A percentile compares a stretch with the other conserved stretches of the same genome.
phyloP scores from a whole-genome alignment of 2,888 invertebrate species.

The Netelia virgata region DNA sequence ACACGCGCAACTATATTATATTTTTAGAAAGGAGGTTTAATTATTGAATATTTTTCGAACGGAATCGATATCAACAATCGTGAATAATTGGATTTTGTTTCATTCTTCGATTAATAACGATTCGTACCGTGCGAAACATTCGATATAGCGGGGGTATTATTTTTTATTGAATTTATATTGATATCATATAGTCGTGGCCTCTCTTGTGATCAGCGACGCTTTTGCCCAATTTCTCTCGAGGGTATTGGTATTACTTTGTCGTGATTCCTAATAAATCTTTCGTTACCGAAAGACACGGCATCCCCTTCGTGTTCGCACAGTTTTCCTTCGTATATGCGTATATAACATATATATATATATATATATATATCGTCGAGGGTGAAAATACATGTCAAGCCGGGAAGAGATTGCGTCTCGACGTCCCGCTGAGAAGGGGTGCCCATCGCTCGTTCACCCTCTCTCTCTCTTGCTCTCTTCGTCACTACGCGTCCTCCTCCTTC shows the following conservation, averaged over 20 bases:
- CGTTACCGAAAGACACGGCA: constrained; percentile 79
- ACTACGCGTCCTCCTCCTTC: no score
- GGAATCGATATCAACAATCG: neutral
- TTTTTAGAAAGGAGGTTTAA: neutral
- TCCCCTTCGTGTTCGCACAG: constrained; percentile 67
- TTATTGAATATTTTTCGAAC: neutral
- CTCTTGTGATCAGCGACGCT: constrained; percentile 41
- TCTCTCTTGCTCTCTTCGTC: neutral
- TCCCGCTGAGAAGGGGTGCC: constrained; percentile 80
- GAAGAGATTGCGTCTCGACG: constrained; percentile 82
- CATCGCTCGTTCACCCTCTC: constrained; percentile 33
- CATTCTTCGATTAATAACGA: neutral
- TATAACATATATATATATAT: constrained; percentile 1
- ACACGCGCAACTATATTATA: no score
- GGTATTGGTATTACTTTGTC: constrained; percentile 77
- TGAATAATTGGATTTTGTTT: neutral
- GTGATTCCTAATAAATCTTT: constrained; percentile 83
- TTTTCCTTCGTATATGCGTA: constrained; percentile 3
- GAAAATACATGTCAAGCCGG: constrained; percentile 67
- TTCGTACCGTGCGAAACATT: constrained; percentile 24
- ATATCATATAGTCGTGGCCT: constrained; percentile 36
- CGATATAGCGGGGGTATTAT: constrained; percentile 19
- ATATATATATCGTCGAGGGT: constrained; percentile 46
- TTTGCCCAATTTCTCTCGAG: constrained; percentile 65
- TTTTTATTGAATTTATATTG: constrained; percentile 52